Evolutionary conservation across 1,140 invertebrate genomes (phyloP), one percentile per base, ranked within the genome.

Genomic region (Tyrophagus putrescentiae): DNA sequence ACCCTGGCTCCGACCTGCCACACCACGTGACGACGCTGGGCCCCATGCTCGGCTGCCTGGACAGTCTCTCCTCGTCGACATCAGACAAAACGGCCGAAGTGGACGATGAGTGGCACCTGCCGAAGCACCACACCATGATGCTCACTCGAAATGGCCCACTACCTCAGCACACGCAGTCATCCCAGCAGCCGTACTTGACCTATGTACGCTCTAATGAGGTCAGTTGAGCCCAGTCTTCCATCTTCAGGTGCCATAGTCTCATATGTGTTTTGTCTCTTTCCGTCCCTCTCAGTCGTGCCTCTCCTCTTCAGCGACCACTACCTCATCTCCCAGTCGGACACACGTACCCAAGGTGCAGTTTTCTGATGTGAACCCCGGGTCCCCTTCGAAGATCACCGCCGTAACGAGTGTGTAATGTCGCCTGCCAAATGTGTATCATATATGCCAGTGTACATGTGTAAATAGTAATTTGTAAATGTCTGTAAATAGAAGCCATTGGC

Each of bases 101-200:
- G 3, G 52, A 48, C 45, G 45, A 48, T 48, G 45, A 48, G 31
- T 48, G 45, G 45, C 45, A 48, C 45, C 13, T 48, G 21, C 45
- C 45, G 7, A 48, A 48, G 18, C 45, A 48, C 7, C 45, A 48
- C 18, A 7, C 45, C 7, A 13, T 48, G 7, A 9, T 48, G 23
- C 7, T 48, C 31, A 29, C 21, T 18, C 45, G 18, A 21, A 48
- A 48, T 48, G 45, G 45, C n/a, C n/a, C n/a, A n/a, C n/a, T n/a
- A 48, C 18, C 45, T 6, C 45, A 48, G 7, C 45, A 48, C n/a
- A n/a, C n/a, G n/a, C n/a, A n/a, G n/a, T n/a, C n/a, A 48, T 48
- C 45, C 6, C 45, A 48, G 18, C 45, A 6, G 31, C 45, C 45
- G 7, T 48, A 48, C 45, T 25, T 48, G 45, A 7, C 45, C 23